These are phyloP conservation scores for Protaetia brevitarsis DNA, from an alignment of 1,140 invertebrate genomes.

Conservation along the genomic window DNA sequence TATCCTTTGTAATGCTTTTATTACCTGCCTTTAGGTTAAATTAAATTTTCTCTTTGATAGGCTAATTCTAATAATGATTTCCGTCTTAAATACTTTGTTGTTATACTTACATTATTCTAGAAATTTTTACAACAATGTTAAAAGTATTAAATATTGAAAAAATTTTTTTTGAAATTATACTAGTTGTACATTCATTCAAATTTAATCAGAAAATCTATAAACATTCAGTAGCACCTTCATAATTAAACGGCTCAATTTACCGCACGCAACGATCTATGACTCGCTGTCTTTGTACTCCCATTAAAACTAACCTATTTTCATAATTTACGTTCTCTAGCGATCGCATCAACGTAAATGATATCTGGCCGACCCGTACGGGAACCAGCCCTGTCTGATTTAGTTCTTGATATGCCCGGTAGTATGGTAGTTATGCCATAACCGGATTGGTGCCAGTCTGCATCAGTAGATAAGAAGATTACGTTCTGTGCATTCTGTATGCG, in stretches of 20 bases:
- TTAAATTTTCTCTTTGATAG: too few relatives aligned
- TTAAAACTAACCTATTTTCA: slow-evolving; percentile 4
- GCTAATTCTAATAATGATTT: too few relatives aligned
- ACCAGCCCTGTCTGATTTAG: neutral
- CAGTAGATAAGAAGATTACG: neutral
- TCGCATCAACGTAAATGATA: slow-evolving; percentile 1
- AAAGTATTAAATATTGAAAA: too few relatives aligned
- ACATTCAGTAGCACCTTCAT: neutral
- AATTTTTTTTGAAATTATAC: too few relatives aligned
- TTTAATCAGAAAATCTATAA: neutral
- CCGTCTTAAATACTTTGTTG: too few relatives aligned
- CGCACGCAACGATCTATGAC: neutral
- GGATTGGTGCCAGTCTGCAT: neutral
- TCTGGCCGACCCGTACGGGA: neutral
- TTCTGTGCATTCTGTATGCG: neutral
- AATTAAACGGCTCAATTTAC: neutral
- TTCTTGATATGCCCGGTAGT: neutral
- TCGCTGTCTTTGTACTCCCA: neutral
- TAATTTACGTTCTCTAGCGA: neutral
- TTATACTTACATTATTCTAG: too few relatives aligned
- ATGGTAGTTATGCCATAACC: neutral
- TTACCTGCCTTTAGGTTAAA: too few relatives aligned
- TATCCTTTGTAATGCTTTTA: too few relatives aligned
- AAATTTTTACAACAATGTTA: too few relatives aligned
- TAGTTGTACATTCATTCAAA: too few relatives aligned